Evolutionary conservation across 1,140 invertebrate genomes (phyloP).

Genomic region (Phymorhynchus buccinoides): DNA sequence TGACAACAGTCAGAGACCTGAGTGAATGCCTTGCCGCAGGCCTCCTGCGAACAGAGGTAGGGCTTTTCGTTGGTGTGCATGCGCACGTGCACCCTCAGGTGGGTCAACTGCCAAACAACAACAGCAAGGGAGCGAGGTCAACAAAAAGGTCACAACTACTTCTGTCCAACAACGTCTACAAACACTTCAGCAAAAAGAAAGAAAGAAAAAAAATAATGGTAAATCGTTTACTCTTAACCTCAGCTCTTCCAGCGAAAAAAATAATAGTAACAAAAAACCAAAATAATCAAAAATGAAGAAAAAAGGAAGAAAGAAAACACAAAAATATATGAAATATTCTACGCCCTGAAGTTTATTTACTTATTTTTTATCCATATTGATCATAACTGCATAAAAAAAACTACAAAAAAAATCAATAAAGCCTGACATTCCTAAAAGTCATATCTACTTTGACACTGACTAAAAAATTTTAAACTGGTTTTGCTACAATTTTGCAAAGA

Average conservation of each 20-base stretch:
- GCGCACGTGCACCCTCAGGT: slow-evolving; percentile 33
- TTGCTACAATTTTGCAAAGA: not conserved
- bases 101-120: slow-evolving; percentile 31
- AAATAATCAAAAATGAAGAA: not conserved
- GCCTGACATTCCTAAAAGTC: not conserved
- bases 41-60: slow-evolving; percentile 35
- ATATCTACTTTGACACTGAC: not conserved
- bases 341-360: not conserved
- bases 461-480: not conserved
- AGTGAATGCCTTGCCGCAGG: slow-evolving; percentile 37
- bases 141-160: not conserved
- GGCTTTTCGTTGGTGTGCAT: slow-evolving; percentile 41
- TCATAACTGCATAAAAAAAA: not conserved
- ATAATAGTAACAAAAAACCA: not conserved
- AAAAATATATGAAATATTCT: not conserved
- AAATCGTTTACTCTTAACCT: not conserved
- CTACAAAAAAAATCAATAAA: not conserved
- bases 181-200: slow-evolving; percentile 17
- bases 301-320: not conserved
- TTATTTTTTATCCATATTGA: not conserved
- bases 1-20: slow-evolving; percentile 34
- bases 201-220: not conserved
- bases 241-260: no score
- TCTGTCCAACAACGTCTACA: slow-evolving; percentile 7
- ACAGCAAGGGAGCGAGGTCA: not conserved